These are phyloP conservation scores for Willisornis vidua DNA, from an alignment of 2,113 vertebrate genomes.

Conservation along the genomic window DNA sequence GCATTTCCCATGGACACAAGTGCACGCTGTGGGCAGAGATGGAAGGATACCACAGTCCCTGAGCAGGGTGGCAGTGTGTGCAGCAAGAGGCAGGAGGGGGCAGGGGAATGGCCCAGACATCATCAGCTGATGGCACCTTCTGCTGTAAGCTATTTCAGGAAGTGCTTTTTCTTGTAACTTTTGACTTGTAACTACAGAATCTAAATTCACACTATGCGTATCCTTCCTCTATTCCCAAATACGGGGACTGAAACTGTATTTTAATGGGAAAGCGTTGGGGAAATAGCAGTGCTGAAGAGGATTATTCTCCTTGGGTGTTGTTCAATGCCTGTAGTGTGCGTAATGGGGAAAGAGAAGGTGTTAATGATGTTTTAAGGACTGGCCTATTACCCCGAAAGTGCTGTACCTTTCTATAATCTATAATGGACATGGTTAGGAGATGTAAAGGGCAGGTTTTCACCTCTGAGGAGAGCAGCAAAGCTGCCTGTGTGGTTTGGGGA, in stretches of 20 bases:
- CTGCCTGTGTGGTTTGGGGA: neutral
- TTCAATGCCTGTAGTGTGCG: neutral
- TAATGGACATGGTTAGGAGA: rapidly evolving
- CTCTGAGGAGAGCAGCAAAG: rapidly evolving
- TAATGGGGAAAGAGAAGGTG: neutral
- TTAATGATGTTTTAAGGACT: neutral
- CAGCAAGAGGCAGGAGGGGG: neutral
- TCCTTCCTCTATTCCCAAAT: neutral
- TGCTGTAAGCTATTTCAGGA: neutral
- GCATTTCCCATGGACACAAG: conserved; percentile 85
- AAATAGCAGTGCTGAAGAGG: neutral
- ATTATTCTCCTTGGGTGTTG: neutral
- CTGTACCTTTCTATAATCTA: neutral
- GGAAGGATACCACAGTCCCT: neutral
- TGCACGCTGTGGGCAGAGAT: conserved; percentile 73
- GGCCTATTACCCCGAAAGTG: neutral
- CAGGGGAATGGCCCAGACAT: neutral
- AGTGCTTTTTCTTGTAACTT: neutral
- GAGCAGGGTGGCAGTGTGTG: neutral
- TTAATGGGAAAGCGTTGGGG: neutral
- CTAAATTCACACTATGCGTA: neutral
- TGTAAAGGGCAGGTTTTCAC: neutral
- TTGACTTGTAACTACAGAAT: neutral
- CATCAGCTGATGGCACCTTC: neutral
- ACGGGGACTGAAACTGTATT: neutral